phyloP scores from a whole-genome alignment of 2,797 vertebrate genomes.

The Hippoglossus hippoglossus region DNA sequence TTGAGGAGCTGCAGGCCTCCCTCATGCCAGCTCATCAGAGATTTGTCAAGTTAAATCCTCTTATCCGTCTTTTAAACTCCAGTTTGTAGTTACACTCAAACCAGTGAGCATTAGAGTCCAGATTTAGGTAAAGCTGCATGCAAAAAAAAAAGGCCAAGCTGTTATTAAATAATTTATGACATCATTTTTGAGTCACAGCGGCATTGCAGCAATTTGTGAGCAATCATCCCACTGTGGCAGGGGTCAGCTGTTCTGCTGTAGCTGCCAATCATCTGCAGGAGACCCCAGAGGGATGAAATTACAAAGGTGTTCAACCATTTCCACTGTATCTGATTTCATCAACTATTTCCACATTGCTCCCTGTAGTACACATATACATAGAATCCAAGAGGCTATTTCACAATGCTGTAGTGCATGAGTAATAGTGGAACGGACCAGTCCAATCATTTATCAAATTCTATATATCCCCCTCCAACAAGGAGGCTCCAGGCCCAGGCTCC shows the following conservation, averaged over 20 bases:
- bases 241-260: slow-evolving; percentile 46
- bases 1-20: background rate
- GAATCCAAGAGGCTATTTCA: slow-evolving; percentile 62
- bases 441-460: slow-evolving; percentile 54
- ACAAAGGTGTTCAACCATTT: slow-evolving; percentile 56
- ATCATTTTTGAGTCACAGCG: slow-evolving; percentile 48
- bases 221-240: slow-evolving; percentile 43
- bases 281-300: slow-evolving; percentile 38
- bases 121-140: background rate
- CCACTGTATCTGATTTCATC: slow-evolving; percentile 60
- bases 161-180: slow-evolving; percentile 40
- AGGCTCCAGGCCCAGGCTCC: slow-evolving; percentile 25
- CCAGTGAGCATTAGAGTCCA: background rate
- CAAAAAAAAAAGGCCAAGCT: slow-evolving; percentile 21
- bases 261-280: slow-evolving; percentile 51
- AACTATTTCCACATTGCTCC: slow-evolving; percentile 63
- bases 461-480: slow-evolving; percentile 52
- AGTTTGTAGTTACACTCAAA: slow-evolving; percentile 1
- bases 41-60: slow-evolving; percentile 3
- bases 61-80: background rate
- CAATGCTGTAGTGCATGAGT: slow-evolving; percentile 49
- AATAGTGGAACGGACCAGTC: slow-evolving; percentile 60
- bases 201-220: slow-evolving; percentile 47
- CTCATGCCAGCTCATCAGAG: background rate
- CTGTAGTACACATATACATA: slow-evolving; percentile 48